Percentiles rank a stretch among this genome's conserved stretches.
phyloP scores from a whole-genome alignment of 2,113 vertebrate species.

The Datnioides undecimradiatus region DNA sequence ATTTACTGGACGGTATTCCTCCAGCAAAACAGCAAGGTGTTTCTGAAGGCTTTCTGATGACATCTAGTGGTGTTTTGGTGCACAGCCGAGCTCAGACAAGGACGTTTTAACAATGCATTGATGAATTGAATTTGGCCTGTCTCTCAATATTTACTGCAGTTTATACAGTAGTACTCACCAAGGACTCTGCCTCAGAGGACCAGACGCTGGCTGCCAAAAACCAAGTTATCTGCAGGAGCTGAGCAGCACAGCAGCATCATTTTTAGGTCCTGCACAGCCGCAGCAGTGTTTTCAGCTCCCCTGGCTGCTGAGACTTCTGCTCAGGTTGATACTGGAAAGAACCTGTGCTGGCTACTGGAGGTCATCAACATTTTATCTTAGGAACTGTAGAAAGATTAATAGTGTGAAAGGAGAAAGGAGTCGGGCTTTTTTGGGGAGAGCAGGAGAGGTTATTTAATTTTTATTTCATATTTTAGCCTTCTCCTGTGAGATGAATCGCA shows the following conservation, averaged over 20 bases:
- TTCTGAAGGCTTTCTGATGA: conserved; percentile 65
- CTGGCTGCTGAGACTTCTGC: background rate
- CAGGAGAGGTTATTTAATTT: no score
- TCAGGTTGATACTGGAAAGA: background rate
- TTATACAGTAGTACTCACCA: conserved; percentile 19
- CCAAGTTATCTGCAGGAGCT: background rate
- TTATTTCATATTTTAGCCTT: no score
- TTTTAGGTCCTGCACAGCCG: background rate
- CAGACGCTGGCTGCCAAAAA: conserved; percentile 7
- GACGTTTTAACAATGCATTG: conserved; percentile 26
- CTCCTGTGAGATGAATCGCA: no score
- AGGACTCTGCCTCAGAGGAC: conserved; percentile 17
- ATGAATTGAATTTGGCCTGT: conserved; percentile 24
- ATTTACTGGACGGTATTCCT: conserved; percentile 24
- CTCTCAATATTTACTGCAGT: conserved; percentile 39
- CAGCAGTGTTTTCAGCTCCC: background rate
- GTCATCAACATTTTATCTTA: background rate
- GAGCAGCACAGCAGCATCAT: background rate
- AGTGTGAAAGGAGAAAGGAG: background rate
- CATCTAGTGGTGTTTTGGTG: conserved; percentile 65
- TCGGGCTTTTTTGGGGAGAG: no score
- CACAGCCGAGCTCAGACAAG: conserved; percentile 22
- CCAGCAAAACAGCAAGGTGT: conserved; percentile 8
- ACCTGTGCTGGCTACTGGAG: background rate
- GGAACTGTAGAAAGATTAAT: no score